These are phyloP conservation scores for Enteromius mattozi DNA, from an alignment of 2,797 vertebrate species.

Conservation along the genomic window DNA sequence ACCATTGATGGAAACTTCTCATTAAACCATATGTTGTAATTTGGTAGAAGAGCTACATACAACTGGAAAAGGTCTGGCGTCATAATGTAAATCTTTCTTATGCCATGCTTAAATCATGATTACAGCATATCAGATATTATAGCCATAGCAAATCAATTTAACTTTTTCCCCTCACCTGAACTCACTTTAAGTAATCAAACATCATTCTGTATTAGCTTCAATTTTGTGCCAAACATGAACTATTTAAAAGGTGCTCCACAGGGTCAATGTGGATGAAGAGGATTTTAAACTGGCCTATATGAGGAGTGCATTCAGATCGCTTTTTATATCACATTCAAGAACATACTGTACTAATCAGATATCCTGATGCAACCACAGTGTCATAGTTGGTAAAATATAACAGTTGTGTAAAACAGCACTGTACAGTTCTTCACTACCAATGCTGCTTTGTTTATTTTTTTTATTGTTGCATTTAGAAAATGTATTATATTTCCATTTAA, in stretches of 20 bases:
- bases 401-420: not conserved
- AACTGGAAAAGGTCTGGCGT: not conserved
- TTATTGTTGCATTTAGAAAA: not conserved
- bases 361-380: not conserved
- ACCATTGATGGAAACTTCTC: not conserved
- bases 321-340: conserved; percentile 5
- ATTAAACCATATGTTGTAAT: not conserved
- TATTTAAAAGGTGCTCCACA: not conserved
- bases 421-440: not conserved
- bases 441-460: not conserved
- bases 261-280: not conserved
- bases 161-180: not conserved
- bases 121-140: not conserved
- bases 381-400: not conserved
- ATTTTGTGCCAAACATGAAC: not conserved
- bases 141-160: not conserved
- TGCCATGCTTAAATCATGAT: not conserved
- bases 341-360: not conserved
- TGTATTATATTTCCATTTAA: not conserved
- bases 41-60: not conserved
- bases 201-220: not conserved
- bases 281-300: not conserved
- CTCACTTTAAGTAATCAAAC: not conserved
- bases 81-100: not conserved
- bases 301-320: not conserved